Conservation (phyloP, 2,888 invertebrate species). For the Philonicus albiceps region DNA sequence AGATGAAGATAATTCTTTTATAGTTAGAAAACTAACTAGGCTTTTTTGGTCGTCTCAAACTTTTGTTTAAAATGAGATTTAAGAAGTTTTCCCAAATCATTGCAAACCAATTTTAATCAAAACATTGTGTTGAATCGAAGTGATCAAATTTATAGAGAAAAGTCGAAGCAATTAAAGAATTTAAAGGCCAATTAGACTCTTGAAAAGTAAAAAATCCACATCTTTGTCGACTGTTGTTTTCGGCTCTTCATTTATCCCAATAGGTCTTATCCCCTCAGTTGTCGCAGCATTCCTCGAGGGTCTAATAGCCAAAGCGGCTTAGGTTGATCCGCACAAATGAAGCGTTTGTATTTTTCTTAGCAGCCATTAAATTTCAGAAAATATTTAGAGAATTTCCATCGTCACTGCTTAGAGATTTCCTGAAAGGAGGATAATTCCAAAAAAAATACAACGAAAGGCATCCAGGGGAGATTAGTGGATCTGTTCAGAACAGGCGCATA, state of each 20-base stretch:
- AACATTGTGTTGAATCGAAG: not conserved
- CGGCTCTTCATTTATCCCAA: not conserved
- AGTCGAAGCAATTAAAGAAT: not conserved
- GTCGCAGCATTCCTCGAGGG: not conserved
- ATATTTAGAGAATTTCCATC: not conserved
- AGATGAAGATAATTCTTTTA: no score
- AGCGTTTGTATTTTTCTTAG: not conserved
- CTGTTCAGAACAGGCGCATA: not conserved
- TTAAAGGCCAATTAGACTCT: not conserved
- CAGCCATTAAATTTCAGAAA: not conserved
- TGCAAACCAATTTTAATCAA: not conserved
- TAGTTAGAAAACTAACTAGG: no score
- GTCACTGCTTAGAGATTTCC: not conserved
- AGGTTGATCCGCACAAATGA: not conserved
- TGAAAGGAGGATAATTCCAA: not conserved
- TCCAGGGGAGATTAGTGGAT: conserved; percentile 6
- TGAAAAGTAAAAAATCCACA: not conserved
- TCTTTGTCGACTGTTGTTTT: not conserved
- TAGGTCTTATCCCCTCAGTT: not conserved
- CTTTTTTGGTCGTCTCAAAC: not conserved
- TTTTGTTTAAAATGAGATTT: not conserved
- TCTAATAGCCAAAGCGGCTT: not conserved
- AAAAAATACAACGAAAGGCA: not conserved
- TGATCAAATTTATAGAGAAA: not conserved
- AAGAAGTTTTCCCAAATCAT: not conserved